Percentiles rank a stretch among this genome's conserved stretches.
Evolutionary conservation across 2,113 vertebrate genomes (phyloP).

Genomic region (mouse (Mus musculus)): DNA sequence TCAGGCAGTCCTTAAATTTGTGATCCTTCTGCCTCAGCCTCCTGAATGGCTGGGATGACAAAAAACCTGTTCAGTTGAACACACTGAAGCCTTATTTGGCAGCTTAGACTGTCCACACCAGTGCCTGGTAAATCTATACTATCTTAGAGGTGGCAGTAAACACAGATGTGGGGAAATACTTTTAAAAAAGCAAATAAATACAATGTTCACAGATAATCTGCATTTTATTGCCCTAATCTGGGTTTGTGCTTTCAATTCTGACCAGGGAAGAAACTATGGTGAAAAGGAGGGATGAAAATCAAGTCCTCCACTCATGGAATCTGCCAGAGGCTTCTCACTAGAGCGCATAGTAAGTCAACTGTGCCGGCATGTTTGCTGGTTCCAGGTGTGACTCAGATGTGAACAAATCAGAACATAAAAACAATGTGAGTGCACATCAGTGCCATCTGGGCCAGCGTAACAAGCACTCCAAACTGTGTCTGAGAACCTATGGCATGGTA

Average conservation of each 20-base stretch:
- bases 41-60: neutral
- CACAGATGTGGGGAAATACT: neutral
- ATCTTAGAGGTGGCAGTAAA: neutral
- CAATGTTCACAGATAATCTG: neutral
- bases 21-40: neutral
- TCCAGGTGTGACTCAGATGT: neutral
- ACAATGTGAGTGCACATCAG: neutral
- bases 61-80: no score
- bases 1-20: neutral
- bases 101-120: neutral
- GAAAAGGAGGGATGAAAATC: neutral
- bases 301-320: neutral
- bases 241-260: neutral
- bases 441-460: neutral
- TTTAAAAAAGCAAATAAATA: neutral
- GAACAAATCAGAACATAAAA: neutral
- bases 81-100: neutral
- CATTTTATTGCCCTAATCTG: neutral
- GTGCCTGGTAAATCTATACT: neutral
- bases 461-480: neutral
- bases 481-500: neutral
- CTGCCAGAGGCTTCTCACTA: neutral
- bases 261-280: neutral
- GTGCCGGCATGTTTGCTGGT: neutral
- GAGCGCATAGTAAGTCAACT: fast-evolving